Percentiles rank a stretch among this genome's conserved stretches.
These are phyloP conservation scores for Etheostoma cragini DNA, from an alignment of 2,113 vertebrate species.

Conservation along the genomic window DNA sequence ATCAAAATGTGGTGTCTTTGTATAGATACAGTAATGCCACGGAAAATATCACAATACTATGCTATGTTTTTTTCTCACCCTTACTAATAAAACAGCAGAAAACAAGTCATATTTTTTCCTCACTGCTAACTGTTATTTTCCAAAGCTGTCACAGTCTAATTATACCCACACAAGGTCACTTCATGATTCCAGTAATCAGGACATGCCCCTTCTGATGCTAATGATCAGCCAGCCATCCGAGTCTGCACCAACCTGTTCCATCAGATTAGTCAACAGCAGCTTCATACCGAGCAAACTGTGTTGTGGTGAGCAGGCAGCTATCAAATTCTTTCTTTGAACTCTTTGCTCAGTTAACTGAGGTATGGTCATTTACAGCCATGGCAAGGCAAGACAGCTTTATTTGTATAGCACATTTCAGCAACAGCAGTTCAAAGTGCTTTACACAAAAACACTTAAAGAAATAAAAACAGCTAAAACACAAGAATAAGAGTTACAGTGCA, in stretches of 20 bases:
- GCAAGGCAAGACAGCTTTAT: too few species aligned
- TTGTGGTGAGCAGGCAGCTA: background rate
- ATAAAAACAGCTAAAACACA: too few species aligned
- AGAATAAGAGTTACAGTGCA: too few species aligned
- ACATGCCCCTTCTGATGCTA: background rate
- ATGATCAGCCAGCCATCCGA: background rate
- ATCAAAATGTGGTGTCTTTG: too few species aligned
- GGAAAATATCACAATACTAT: too few species aligned
- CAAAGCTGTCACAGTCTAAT: background rate
- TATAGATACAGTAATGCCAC: too few species aligned
- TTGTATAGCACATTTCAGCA: too few species aligned
- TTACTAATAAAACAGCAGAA: background rate
- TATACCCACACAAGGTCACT: background rate
- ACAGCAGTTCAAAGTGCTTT: too few species aligned
- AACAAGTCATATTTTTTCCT: background rate
- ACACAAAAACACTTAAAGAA: too few species aligned
- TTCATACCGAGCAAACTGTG: background rate
- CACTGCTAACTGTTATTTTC: background rate
- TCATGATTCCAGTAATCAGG: background rate
- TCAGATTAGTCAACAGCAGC: conserved; percentile 6
- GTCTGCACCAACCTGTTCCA: background rate
- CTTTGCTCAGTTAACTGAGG: background rate
- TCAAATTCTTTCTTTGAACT: background rate
- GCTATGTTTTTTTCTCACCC: too few species aligned
- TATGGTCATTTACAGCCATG: background rate